These are phyloP conservation scores for Leucophora obtusa DNA, from an alignment of 2,888 invertebrate species.

Conservation along the genomic window DNA sequence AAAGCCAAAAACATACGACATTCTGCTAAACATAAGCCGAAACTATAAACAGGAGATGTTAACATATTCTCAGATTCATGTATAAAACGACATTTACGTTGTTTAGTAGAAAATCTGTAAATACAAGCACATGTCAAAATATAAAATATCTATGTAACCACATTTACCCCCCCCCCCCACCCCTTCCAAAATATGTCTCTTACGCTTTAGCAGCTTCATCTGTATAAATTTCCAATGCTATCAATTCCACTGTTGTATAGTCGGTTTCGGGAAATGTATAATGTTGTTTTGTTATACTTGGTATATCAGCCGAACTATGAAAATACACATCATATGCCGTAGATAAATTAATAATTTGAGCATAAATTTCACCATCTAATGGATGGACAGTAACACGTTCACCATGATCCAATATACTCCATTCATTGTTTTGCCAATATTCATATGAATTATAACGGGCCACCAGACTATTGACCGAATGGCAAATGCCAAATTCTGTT, in stretches of 20 bases:
- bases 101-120: constrained; percentile 81
- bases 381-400: constrained; percentile 82
- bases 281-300: constrained; percentile 82
- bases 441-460: constrained; percentile 79
- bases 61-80: constrained; percentile 83
- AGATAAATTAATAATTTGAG: constrained; percentile 85
- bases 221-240: constrained; percentile 82
- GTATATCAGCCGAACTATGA: constrained; percentile 84
- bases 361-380: constrained; percentile 87
- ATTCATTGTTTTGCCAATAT: constrained; percentile 81
- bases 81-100: constrained; percentile 85
- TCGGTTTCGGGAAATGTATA: constrained; percentile 80
- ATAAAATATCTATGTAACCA: constrained; percentile 72
- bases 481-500: constrained; percentile 86
- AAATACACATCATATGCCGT: constrained; percentile 83
- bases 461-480: constrained; percentile 83
- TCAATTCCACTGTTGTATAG: constrained; percentile 82
- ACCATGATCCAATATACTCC: constrained; percentile 79
- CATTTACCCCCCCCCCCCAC: neutral
- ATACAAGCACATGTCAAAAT: neutral
- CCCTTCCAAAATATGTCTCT: constrained; percentile 48
- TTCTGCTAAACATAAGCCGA: constrained; percentile 85
- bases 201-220: constrained; percentile 81
- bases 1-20: constrained; percentile 83
- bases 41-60: constrained; percentile 85